Evolutionary conservation across 1,140 invertebrate genomes (phyloP), one percentile per base, ranked within the genome.

Genomic region (Drosophila tropicalis): DNA sequence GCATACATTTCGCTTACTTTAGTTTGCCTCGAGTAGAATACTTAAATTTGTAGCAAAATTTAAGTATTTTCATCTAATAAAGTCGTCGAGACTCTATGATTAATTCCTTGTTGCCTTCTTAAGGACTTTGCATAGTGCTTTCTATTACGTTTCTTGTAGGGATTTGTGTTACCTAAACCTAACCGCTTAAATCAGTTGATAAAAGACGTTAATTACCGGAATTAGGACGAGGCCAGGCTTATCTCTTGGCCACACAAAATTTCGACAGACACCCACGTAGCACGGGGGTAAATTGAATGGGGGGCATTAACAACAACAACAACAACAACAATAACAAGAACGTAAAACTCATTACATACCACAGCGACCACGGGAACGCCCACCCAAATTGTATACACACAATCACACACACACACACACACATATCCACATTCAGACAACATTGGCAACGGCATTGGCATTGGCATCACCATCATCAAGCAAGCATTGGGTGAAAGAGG

Each of bases 271-370:
- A 39, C 9, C 39, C 39, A 51, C 19, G 19, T 10, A 51, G 22
- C 44, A 51, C 44, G 44, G 44, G 22, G 19, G 60, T 40, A 51
- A 51, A 47, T 63, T 47, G 62, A 32, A 58, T 39, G 32, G 56
- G 15, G 44, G 44, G 44, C 17, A 51, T 51, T 51, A 51, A 51
- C 44, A 29, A 51, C 44, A 51, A 22, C 44, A 51, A 5, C 32
- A 58, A 57, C 44, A 51, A 51, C 44, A 51, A 13, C 32, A 58
- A 57, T 10, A 44, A 56, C 84, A 76, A 72, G 82, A 76, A 72
- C 87, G 73, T 73, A 89, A 87, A 87, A 89, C 84, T 81, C 84
- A 87, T 87, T 87, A 87, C 84, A 89, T 80, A 70, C 84, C 83
- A 70, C 82, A 86, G 72, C 54, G 69, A 68, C 72, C 73, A 62